phyloP scores from a whole-genome alignment of 2,888 invertebrate species.

The Lydus trimaculatus region DNA sequence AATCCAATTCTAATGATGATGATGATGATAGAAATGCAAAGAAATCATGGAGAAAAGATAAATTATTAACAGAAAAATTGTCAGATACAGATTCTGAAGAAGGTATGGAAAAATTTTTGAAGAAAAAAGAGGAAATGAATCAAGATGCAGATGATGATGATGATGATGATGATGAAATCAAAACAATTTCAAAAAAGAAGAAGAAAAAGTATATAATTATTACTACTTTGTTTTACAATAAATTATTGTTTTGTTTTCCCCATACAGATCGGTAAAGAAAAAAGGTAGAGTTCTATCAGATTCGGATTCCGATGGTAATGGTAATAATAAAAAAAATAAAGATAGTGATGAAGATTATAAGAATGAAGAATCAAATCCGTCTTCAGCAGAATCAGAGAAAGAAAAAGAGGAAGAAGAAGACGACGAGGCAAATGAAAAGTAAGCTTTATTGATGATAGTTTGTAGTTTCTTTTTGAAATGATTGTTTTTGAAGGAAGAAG shows the following conservation, averaged over 20 bases:
- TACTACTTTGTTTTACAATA: conserved; percentile 7
- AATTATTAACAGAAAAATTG: conserved; percentile 41
- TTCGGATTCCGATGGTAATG: conserved; percentile 42
- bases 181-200: conserved; percentile 7
- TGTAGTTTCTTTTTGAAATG: not conserved
- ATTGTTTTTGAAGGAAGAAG: conserved; percentile 26
- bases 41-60: conserved; percentile 43
- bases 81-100: conserved; percentile 46
- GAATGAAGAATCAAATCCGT: conserved; percentile 26
- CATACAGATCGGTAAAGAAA: conserved; percentile 39
- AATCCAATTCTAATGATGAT: conserved; percentile 46
- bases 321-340: conserved; percentile 24
- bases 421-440: conserved; percentile 26
- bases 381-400: conserved; percentile 32
- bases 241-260: conserved; percentile 13
- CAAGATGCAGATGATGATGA: conserved; percentile 2
- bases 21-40: conserved; percentile 37
- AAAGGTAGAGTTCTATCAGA: conserved; percentile 41
- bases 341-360: conserved; percentile 25
- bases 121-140: conserved; percentile 36
- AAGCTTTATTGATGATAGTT: not conserved
- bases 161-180: conserved; percentile 16
- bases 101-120: conserved; percentile 36
- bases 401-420: conserved; percentile 36
- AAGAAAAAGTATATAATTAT: conserved; percentile 1